Conservation (phyloP, 2,888 invertebrate species). For the Drosophila neotestacea region DNA sequence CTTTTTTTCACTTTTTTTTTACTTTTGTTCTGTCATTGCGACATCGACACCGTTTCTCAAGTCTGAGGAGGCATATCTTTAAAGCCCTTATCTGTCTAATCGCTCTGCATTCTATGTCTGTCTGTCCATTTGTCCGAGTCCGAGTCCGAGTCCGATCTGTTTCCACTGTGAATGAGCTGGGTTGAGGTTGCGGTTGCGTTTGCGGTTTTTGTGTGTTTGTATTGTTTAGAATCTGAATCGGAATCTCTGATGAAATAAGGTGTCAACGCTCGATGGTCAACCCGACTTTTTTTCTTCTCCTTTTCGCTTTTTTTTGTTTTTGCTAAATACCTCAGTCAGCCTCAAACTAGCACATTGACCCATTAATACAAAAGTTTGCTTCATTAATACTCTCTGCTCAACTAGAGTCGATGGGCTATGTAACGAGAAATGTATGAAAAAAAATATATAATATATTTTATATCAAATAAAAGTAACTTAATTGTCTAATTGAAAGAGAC, state of each 20-base stretch:
- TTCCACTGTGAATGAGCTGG: slow-evolving; percentile 47
- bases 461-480: too few relatives aligned
- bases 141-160: background rate
- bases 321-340: slow-evolving; percentile 28
- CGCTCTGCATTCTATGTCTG: slow-evolving; percentile 12
- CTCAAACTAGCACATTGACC: slow-evolving; percentile 69
- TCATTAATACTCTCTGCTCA: slow-evolving; percentile 23
- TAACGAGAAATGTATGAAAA: background rate
- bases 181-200: background rate
- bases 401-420: background rate
- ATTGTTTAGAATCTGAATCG: slow-evolving; percentile 47
- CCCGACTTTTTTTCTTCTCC: slow-evolving; percentile 27
- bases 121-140: slow-evolving; percentile 12
- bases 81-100: slow-evolving; percentile 61
- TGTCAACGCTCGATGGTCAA: slow-evolving; percentile 62
- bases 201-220: slow-evolving; percentile 4
- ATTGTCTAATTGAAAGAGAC: too few relatives aligned
- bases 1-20: slow-evolving; percentile 26
- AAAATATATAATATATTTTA: background rate
- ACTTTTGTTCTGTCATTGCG: slow-evolving; percentile 49
- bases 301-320: slow-evolving; percentile 11
- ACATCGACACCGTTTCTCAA: slow-evolving; percentile 31
- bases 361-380: slow-evolving; percentile 39
- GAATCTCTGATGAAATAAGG: slow-evolving; percentile 36
- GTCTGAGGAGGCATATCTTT: slow-evolving; percentile 48